Evolutionary conservation across 2,113 vertebrate species (phyloP).

Genomic region (human (Homo sapiens)): DNA sequence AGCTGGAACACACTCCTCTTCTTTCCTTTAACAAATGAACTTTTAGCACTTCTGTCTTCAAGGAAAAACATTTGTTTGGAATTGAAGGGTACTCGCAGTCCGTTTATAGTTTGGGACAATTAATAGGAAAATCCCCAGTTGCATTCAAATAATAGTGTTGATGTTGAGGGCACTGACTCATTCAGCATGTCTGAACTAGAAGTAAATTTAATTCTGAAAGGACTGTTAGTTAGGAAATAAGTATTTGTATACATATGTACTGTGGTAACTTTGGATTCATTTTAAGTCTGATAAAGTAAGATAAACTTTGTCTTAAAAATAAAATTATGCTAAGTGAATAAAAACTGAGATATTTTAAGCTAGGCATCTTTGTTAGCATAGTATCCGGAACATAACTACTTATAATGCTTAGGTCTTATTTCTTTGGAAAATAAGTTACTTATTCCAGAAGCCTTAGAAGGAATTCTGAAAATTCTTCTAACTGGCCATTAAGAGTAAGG

Average conservation of each 20-base stretch:
- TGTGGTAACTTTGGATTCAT: slow-evolving; percentile 58
- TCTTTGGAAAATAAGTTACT: slow-evolving; percentile 69
- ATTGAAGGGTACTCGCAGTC: slow-evolving; percentile 37
- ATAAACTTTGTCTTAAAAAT: slow-evolving; percentile 65
- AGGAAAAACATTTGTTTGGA: slow-evolving; percentile 45
- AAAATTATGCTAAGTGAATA: slow-evolving; percentile 37
- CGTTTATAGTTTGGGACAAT: slow-evolving; percentile 41
- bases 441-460: slow-evolving; percentile 80
- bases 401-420: slow-evolving; percentile 68
- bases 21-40: slow-evolving; percentile 35
- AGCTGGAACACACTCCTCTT: neutral
- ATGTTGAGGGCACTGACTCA: slow-evolving; percentile 1
- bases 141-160: slow-evolving; percentile 36
- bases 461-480: slow-evolving; percentile 78
- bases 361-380: slow-evolving; percentile 45
- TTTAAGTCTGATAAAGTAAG: slow-evolving; percentile 58
- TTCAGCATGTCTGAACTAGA: slow-evolving; percentile 54
- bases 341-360: slow-evolving; percentile 46
- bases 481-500: slow-evolving; percentile 70
- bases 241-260: slow-evolving; percentile 50
- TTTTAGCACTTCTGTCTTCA: slow-evolving; percentile 24
- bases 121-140: slow-evolving; percentile 49
- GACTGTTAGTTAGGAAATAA: slow-evolving; percentile 56
- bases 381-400: slow-evolving; percentile 41
- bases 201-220: slow-evolving; percentile 54